Evolutionary conservation across 2,888 invertebrate genomes (phyloP), one percentile per base, ranked within the genome.

Genomic region (Tuberolachnus salignus): DNA sequence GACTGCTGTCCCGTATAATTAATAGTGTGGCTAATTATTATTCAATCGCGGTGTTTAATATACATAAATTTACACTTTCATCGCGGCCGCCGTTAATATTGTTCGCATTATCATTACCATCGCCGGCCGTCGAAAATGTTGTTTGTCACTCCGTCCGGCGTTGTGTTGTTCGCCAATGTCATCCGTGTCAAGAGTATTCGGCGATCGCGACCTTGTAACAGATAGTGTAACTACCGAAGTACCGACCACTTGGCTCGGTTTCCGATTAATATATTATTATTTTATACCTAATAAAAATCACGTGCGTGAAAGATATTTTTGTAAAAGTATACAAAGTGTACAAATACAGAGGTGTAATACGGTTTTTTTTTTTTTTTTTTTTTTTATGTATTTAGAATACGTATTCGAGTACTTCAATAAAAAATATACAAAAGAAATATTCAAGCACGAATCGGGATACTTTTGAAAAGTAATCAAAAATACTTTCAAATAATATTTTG

Each of bases 151-250:
- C 69, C 26, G 42, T 42, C 19, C 10, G n/a, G 53, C n/a, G 53
- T 19, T 23, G 19, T 49, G 14, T 46, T 61, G 49, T 72, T 51
- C 44, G 51, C 53, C 74, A 74, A 74, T 74, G 74, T 74, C 74
- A 64, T 74, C 49, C 74, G 34, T 42, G 74, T 74, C 74, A 64
- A 74, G 51, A 64, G 64, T 74, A 53, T 64, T 42, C 51, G 3
- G 34, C 42, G 63, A 49, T 26, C 3, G 44, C 14, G 74, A 74
- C 74, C 74, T 74, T 74, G 74, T 64, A 74, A 64, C 53, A 64
- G 53, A 74, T 74, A 74, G 42, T 72, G 34, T 26, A 46, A 14
- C 13, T 51, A 19, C n/a, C 16, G n/a, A 26, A 4, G 6, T 34
- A 34, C 34, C 6, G 6, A n/a, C 55, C 42, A 44, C 55, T 57